phyloP scores from a whole-genome alignment of 2,113 vertebrate genomes.

The Eonycteris spelaea region DNA sequence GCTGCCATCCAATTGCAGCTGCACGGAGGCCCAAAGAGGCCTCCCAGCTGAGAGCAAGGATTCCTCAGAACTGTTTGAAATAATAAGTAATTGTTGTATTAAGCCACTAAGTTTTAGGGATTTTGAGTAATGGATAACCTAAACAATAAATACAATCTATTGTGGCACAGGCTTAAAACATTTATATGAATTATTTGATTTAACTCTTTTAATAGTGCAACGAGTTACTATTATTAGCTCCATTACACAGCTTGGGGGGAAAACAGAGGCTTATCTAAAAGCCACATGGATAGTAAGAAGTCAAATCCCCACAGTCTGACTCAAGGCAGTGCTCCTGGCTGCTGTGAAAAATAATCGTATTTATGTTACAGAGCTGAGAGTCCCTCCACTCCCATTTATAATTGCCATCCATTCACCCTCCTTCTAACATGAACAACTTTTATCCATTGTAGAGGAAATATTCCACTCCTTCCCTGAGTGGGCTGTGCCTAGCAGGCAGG shows the following conservation, averaged over 20 bases:
- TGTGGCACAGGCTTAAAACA: not conserved
- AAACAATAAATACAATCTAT: not conserved
- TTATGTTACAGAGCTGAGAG: not conserved
- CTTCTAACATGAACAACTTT: not conserved
- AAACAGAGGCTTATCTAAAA: not conserved
- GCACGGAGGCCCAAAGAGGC: not conserved
- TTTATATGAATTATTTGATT: not conserved
- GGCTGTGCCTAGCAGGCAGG: not conserved
- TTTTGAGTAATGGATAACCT: not conserved
- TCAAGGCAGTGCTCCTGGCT: not conserved
- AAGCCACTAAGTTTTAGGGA: not conserved
- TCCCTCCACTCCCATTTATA: not conserved
- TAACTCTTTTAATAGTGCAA: not conserved
- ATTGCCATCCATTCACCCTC: not conserved
- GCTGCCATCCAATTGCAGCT: not conserved
- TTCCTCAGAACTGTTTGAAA: not conserved
- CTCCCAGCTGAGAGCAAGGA: not conserved
- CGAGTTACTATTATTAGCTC: not conserved
- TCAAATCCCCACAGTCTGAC: not conserved
- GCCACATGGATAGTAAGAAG: not conserved
- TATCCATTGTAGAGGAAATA: not conserved
- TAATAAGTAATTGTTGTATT: not conserved
- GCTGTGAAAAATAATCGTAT: not conserved
- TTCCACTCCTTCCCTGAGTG: not conserved
- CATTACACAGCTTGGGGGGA: not conserved